These are phyloP conservation scores for Subanguina moxae DNA, from an alignment of 1,140 invertebrate genomes.

Conservation along the genomic window DNA sequence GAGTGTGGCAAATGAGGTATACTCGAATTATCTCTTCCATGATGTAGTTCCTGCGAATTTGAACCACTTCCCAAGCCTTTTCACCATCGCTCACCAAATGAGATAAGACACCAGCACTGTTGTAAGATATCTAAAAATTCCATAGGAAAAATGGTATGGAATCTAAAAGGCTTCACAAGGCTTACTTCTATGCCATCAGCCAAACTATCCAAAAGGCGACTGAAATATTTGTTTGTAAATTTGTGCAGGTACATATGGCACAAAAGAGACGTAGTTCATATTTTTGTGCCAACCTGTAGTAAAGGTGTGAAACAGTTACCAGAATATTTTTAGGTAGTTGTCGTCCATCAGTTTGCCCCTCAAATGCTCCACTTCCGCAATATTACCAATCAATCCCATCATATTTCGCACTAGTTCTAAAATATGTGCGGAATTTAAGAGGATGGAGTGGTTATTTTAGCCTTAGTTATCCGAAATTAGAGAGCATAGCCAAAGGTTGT, in stretches of 20 bases:
- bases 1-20: background rate
- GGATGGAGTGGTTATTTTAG: too few species aligned
- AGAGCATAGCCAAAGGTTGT: too few species aligned
- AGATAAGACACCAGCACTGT: constrained; percentile 87
- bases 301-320: constrained; percentile 49
- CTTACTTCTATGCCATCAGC: constrained; percentile 79
- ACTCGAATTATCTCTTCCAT: constrained; percentile 10
- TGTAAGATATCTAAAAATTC: constrained; percentile 73
- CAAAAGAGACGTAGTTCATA: background rate
- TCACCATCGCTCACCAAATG: constrained; percentile 88
- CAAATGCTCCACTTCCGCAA: constrained; percentile 84
- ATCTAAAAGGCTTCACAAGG: too few species aligned
- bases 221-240: constrained; percentile 53
- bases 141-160: too few species aligned
- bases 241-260: background rate
- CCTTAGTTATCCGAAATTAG: too few species aligned
- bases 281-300: too few species aligned
- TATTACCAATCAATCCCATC: constrained; percentile 75
- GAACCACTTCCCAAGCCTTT: constrained; percentile 68
- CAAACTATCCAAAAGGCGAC: constrained; percentile 72
- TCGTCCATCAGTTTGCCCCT: constrained; percentile 77
- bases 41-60: background rate
- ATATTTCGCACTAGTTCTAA: constrained; percentile 56
- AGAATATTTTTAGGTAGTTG: constrained; percentile 78
- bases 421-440: too few species aligned